phyloP scores from a whole-genome alignment of 1,140 invertebrate genomes.

The Hylaeus volcanicus region DNA sequence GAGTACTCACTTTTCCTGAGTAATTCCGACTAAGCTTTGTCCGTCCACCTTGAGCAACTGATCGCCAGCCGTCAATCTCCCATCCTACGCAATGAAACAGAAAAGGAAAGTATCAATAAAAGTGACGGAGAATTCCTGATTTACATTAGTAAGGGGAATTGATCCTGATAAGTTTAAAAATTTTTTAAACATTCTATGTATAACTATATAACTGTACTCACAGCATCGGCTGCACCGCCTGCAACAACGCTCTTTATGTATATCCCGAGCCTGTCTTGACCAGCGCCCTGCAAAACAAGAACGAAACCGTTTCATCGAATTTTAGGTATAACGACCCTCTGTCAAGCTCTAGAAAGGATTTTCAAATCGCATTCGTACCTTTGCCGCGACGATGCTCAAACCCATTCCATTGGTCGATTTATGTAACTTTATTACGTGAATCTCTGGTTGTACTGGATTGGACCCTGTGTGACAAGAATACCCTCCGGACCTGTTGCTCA shows the following conservation, averaged over 20 bases:
- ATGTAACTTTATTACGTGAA: constrained; percentile 93
- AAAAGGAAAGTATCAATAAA: background rate
- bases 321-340: background rate
- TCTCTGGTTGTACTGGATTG: constrained; percentile 83
- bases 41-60: constrained; percentile 98
- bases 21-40: constrained; percentile 96
- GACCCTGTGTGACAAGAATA: constrained; percentile 70
- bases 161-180: background rate
- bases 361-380: constrained; percentile 81
- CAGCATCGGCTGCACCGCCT: constrained; percentile 95
- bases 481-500: constrained; percentile 83
- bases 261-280: constrained; percentile 95
- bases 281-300: constrained; percentile 85
- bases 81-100: constrained; percentile 84
- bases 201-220: constrained; percentile 78
- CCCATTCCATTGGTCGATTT: constrained; percentile 96
- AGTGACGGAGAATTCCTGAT: too few species aligned
- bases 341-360: background rate
- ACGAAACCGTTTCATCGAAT: background rate
- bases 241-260: constrained; percentile 99
- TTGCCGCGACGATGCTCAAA: constrained; percentile 95
- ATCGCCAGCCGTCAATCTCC: constrained; percentile 96
- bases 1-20: constrained; percentile 91
- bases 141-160: background rate
- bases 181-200: background rate